phyloP scores from a whole-genome alignment of 2,888 invertebrate species.

The Micoletzkya japonica region DNA sequence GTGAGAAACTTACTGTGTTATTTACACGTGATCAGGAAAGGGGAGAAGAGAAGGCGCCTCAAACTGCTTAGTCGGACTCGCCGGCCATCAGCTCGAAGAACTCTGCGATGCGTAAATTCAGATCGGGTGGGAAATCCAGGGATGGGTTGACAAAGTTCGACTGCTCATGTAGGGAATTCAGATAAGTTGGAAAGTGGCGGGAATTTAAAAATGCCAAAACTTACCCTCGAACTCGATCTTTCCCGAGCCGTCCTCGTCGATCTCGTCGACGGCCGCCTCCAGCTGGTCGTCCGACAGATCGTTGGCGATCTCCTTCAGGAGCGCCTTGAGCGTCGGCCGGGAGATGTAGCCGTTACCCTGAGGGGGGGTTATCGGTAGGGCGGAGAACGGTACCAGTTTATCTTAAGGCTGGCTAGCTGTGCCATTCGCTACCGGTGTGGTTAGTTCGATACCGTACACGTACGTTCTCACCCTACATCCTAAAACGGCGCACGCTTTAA shows the following conservation, averaged over 20 bases:
- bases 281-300: slow-evolving; percentile 61
- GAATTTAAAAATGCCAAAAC: neutral
- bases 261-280: slow-evolving; percentile 62
- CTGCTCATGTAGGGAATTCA: neutral
- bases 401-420: too few species aligned
- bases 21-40: slow-evolving; percentile 21
- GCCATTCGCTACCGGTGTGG: too few species aligned
- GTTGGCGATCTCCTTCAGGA: slow-evolving; percentile 62
- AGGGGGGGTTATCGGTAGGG: neutral
- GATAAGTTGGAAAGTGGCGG: neutral
- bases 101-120: slow-evolving; percentile 39
- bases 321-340: slow-evolving; percentile 60
- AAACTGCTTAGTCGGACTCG: slow-evolving; percentile 52
- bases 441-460: too few species aligned
- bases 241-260: slow-evolving; percentile 63
- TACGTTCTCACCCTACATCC: too few species aligned
- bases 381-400: slow-evolving; percentile 17
- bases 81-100: slow-evolving; percentile 64
- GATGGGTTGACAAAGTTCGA: neutral
- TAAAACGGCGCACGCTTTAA: too few species aligned
- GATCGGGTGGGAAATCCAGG: too few species aligned
- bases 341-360: slow-evolving; percentile 68
- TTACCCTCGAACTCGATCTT: slow-evolving; percentile 61
- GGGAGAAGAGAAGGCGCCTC: neutral
- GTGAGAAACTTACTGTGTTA: neutral